These are phyloP conservation scores for Malacosoma neustria DNA, from an alignment of 2,888 invertebrate genomes.

Conservation along the genomic window DNA sequence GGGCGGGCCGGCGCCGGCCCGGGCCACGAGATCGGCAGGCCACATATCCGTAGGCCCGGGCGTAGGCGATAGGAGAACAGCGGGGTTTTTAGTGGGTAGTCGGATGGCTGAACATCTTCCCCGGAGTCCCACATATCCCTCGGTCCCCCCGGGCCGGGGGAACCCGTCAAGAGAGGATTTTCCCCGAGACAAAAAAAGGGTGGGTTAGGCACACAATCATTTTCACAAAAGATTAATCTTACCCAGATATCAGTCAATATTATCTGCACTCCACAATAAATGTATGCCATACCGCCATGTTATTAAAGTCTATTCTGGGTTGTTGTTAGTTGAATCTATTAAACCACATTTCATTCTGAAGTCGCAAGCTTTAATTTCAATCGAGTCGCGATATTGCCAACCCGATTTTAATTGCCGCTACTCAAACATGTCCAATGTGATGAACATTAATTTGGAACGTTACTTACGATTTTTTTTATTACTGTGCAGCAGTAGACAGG, in stretches of 20 bases:
- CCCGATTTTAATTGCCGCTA: constrained; percentile 23
- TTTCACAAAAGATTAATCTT: constrained; percentile 8
- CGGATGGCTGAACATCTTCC: no score
- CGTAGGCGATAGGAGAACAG: no score
- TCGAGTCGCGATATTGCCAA: constrained; percentile 20
- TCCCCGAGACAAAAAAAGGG: no score
- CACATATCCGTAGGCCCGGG: no score
- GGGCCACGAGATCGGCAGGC: no score
- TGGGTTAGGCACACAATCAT: constrained; percentile 2
- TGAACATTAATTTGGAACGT: neutral
- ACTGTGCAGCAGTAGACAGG: no score
- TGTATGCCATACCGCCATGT: constrained; percentile 7
- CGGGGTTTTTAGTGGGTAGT: no score
- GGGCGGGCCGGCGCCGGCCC: no score
- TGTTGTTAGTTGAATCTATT: constrained; percentile 7
- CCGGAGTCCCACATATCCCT: no score
- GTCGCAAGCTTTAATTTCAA: constrained; percentile 22
- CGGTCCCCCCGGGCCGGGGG: no score
- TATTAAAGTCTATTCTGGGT: constrained; percentile 8
- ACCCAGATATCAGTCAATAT: constrained; percentile 3
- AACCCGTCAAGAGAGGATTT: no score
- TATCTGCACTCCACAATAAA: constrained; percentile 5
- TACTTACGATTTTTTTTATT: no score
- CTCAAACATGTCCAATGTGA: neutral
- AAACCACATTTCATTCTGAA: constrained; percentile 18